These are phyloP conservation scores for Chironomus tentans DNA, from an alignment of 2,888 invertebrate species.

Conservation along the genomic window DNA sequence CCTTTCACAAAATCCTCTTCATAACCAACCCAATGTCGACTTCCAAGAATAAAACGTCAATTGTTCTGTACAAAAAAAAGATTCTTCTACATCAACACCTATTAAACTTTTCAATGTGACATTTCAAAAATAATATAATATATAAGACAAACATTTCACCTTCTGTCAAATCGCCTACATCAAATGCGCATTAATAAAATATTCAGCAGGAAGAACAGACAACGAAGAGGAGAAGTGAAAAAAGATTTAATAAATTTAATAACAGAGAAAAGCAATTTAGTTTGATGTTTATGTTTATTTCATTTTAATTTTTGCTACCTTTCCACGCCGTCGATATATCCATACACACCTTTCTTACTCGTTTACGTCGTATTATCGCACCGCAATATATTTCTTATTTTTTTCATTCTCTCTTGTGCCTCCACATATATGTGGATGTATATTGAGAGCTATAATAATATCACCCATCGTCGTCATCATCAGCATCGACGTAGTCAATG, in stretches of 20 bases:
- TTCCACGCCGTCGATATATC: neutral
- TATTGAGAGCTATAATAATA: neutral
- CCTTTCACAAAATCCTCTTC: no score
- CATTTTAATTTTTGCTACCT: neutral
- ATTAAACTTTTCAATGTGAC: no score
- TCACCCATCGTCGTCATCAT: neutral
- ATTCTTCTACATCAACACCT: no score
- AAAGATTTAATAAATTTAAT: neutral
- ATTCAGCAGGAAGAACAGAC: neutral
- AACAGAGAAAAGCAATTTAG: neutral
- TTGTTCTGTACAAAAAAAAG: no score
- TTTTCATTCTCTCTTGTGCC: neutral
- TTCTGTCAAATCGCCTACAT: no score
- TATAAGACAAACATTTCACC: no score
- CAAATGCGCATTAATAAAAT: neutral
- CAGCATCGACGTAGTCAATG: no score
- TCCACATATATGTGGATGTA: neutral
- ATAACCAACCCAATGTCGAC: no score
- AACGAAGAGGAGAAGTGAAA: neutral
- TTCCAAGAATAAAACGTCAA: no score
- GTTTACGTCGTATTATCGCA: neutral
- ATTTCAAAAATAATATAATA: no score
- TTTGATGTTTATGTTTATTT: constrained; percentile 5
- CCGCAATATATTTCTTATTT: neutral
- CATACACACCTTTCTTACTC: neutral